Percentiles rank a stretch among this genome's conserved stretches.
Evolutionary conservation across 92 coral and sea anemone species (phyloP).

Genomic region (Paramuricea clavata): DNA sequence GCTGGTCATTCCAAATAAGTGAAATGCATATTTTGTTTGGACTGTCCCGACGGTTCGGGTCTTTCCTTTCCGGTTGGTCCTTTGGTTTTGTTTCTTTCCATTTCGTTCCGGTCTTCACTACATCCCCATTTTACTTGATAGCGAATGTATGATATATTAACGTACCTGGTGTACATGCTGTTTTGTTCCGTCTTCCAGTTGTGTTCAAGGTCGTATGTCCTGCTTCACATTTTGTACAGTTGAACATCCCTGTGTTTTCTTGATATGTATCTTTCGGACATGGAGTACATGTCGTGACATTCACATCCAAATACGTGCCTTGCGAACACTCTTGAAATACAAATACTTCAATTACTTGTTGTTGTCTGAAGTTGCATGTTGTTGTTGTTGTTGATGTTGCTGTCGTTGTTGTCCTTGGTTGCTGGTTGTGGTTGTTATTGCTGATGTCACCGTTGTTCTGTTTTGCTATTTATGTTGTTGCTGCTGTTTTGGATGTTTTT

Average conservation of each 20-base stretch:
- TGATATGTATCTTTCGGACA: conserved; percentile 1
- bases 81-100: too few relatives aligned
- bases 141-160: neutral
- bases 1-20: too few relatives aligned
- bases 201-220: neutral
- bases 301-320: conserved; percentile 1
- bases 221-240: neutral
- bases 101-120: too few relatives aligned
- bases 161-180: neutral
- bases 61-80: too few relatives aligned
- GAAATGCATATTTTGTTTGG: too few relatives aligned
- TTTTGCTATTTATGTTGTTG: too few relatives aligned
- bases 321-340: neutral
- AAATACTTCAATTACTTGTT: neutral
- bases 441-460: too few relatives aligned
- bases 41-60: too few relatives aligned
- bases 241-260: conserved; percentile 10
- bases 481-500: too few relatives aligned
- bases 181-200: neutral
- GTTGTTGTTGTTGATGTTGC: neutral
- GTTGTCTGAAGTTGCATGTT: neutral
- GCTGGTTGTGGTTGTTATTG: too few relatives aligned
- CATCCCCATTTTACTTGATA: neutral
- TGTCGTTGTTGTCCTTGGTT: neutral
- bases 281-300: neutral